phyloP scores from a whole-genome alignment of 2,888 invertebrate species.

The Meta bourneti region DNA sequence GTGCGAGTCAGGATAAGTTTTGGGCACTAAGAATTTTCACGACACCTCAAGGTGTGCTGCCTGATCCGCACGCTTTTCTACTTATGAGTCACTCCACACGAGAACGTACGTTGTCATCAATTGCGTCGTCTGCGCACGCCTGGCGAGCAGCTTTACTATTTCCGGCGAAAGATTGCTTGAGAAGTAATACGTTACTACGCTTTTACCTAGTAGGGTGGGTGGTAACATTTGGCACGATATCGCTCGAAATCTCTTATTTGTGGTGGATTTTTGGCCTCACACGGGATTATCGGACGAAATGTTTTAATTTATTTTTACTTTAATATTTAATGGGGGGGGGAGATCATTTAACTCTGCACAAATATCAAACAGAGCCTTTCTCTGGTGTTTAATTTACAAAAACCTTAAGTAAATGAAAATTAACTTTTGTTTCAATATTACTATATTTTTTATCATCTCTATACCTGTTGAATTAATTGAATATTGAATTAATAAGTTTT shows the following conservation, averaged over 20 bases:
- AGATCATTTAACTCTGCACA: too few relatives aligned
- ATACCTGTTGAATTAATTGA: too few relatives aligned
- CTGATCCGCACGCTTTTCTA: conserved; percentile 65
- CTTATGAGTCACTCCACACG: conserved; percentile 71
- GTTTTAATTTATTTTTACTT: too few relatives aligned
- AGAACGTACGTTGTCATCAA: conserved; percentile 37
- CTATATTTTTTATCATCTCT: too few relatives aligned
- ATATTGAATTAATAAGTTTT: too few relatives aligned
- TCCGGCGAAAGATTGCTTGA: conserved; percentile 70
- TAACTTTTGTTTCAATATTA: too few relatives aligned
- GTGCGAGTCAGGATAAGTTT: background rate
- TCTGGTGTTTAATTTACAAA: too few relatives aligned
- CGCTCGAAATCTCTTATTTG: background rate
- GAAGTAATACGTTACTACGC: conserved; percentile 56
- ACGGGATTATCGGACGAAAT: too few relatives aligned
- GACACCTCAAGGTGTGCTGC: conserved; percentile 40
- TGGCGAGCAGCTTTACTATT: conserved; percentile 75
- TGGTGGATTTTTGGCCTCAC: too few relatives aligned
- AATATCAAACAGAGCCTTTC: too few relatives aligned
- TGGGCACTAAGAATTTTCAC: background rate
- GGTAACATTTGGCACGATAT: conserved; percentile 28
- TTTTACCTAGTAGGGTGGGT: background rate
- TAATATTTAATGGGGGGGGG: too few relatives aligned
- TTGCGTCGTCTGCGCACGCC: conserved; percentile 57
- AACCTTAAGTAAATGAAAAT: too few relatives aligned